Percentiles rank a stretch among this genome's conserved stretches.
Conservation (phyloP, 2,797 vertebrate genomes). For the Alcedo atthis region DNA sequence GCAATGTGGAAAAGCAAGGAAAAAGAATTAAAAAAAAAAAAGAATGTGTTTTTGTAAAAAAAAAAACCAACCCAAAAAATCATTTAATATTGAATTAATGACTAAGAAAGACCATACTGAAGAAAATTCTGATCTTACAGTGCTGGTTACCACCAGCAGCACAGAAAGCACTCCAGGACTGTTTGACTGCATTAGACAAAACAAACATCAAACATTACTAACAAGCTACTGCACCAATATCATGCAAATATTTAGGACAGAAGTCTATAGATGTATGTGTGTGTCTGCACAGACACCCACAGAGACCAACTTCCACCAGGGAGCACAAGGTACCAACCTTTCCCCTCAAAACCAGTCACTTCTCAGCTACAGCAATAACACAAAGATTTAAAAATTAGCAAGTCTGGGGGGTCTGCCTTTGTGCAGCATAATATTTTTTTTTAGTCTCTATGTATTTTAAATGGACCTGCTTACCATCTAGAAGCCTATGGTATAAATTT, state of each 20-base stretch:
- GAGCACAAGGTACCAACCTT: slow-evolving; percentile 1
- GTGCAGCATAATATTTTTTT: background rate
- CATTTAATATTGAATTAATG: background rate
- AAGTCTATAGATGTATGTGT: background rate
- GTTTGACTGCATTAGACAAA: background rate
- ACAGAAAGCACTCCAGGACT: background rate
- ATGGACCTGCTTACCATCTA: slow-evolving; percentile 40
- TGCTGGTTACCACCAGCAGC: background rate
- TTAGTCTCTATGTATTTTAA: slow-evolving; percentile 39
- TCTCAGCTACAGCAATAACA: background rate
- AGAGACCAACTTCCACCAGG: background rate
- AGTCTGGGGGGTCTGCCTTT: background rate
- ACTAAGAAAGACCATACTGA: background rate
- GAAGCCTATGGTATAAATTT: slow-evolving; percentile 69
- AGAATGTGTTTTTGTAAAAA: background rate
- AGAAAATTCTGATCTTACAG: background rate
- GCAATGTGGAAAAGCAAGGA: background rate
- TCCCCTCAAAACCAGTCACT: background rate
- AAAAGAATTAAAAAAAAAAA: background rate
- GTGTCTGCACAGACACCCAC: background rate
- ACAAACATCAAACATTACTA: background rate
- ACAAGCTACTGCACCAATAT: background rate
- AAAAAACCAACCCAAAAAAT: no score
- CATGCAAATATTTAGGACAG: background rate
- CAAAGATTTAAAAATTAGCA: background rate